A percentile compares a stretch with the other conserved stretches of the same genome.
Evolutionary conservation across 2,797 vertebrate species (phyloP).

Genomic region (Rhodeus uyekii): DNA sequence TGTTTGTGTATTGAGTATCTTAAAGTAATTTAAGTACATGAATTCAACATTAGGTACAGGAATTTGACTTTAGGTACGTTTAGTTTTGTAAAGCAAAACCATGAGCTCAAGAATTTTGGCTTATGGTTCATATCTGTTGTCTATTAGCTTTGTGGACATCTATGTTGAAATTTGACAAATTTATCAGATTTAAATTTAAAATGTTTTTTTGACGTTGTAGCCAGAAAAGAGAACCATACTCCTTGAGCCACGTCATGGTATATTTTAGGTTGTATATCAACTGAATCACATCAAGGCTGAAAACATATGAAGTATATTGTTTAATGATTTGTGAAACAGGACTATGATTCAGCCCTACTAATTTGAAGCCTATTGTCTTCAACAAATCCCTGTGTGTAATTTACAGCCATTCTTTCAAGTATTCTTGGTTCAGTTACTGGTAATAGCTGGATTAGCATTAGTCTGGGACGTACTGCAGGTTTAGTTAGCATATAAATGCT

Average conservation of each 20-base stretch:
- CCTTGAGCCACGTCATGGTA: too few relatives aligned
- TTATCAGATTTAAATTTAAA: background rate
- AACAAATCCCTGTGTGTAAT: background rate
- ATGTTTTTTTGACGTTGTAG: background rate
- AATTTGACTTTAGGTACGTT: background rate
- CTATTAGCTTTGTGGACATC: background rate
- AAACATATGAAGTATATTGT: background rate
- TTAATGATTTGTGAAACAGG: conserved; percentile 2
- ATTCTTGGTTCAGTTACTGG: conserved; percentile 11
- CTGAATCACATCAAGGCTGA: background rate
- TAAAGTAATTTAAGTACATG: background rate
- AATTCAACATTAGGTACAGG: background rate
- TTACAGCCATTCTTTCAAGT: conserved; percentile 1
- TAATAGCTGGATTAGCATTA: conserved; percentile 6
- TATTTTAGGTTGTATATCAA: background rate
- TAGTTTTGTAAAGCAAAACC: background rate
- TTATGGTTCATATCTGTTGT: background rate
- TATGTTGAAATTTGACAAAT: background rate
- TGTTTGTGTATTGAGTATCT: background rate
- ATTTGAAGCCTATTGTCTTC: background rate
- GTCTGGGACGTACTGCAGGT: background rate
- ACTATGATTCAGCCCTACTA: conserved; percentile 6
- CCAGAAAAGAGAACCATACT: background rate
- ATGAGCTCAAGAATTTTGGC: background rate
- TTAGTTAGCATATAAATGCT: conserved; percentile 13